A percentile compares a stretch with the other conserved stretches of the same genome.
Conservation (phyloP, 1,140 invertebrate species). For the Apis laboriosa region DNA sequence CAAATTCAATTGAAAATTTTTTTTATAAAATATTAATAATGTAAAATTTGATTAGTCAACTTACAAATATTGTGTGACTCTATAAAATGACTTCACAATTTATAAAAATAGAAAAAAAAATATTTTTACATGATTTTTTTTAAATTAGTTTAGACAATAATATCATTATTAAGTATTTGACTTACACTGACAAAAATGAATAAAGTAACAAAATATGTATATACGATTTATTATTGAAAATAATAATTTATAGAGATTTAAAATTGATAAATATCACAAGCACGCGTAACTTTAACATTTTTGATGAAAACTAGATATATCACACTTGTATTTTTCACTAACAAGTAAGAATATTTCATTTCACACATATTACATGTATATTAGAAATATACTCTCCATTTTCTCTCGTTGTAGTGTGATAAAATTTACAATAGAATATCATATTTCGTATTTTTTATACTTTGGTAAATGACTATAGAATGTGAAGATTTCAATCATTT, state of each 20-base stretch:
- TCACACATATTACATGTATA: slow-evolving; percentile 14
- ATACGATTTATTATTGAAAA: background rate
- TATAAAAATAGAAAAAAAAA: background rate
- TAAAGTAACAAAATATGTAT: slow-evolving; percentile 26
- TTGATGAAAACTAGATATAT: slow-evolving; percentile 27
- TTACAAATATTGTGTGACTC: slow-evolving; percentile 13
- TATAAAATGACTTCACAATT: slow-evolving; percentile 20
- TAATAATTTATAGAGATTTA: slow-evolving; percentile 21
- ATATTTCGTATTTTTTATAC: slow-evolving; percentile 51
- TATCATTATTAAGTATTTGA: slow-evolving; percentile 36
- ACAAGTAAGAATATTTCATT: background rate
- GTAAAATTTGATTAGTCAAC: background rate
- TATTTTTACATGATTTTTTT: background rate
- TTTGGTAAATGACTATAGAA: slow-evolving; percentile 70
- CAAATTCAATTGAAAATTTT: background rate
- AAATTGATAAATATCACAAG: slow-evolving; percentile 36
- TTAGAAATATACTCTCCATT: slow-evolving; percentile 21
- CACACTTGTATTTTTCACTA: slow-evolving; percentile 21
- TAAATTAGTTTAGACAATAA: slow-evolving; percentile 1
- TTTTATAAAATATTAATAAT: background rate
- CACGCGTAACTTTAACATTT: slow-evolving; percentile 28
- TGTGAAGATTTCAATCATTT: slow-evolving; percentile 58
- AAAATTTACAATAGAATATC: slow-evolving; percentile 43
- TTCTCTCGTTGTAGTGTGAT: slow-evolving; percentile 39
- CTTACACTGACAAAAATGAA: slow-evolving; percentile 10